A percentile compares a stretch with the other conserved stretches of the same genome.
Conservation (phyloP, 2,888 invertebrate species). For the Arctia plantaginis region DNA sequence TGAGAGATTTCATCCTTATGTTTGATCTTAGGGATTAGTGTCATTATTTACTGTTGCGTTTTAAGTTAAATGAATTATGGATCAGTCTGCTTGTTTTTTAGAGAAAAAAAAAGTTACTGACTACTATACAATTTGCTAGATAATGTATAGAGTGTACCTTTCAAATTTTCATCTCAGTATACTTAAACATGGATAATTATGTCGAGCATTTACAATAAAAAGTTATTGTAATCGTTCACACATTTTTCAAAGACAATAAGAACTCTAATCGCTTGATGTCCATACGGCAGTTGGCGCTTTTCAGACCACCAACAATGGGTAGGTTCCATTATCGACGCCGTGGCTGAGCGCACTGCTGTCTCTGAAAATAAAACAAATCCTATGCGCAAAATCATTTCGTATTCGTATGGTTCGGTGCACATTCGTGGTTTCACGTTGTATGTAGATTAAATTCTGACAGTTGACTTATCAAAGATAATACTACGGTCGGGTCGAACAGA, state of each 20-base stretch:
- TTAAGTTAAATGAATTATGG: no score
- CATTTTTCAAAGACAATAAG: slow-evolving; percentile 52
- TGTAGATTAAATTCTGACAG: slow-evolving; percentile 69
- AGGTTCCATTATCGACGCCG: slow-evolving; percentile 66
- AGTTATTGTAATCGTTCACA: slow-evolving; percentile 39
- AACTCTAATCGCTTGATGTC: slow-evolving; percentile 55
- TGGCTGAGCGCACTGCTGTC: slow-evolving; percentile 64
- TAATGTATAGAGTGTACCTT: background rate
- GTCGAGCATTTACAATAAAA: slow-evolving; percentile 13
- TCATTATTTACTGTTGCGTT: no score
- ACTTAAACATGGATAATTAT: background rate
- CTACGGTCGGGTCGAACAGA: slow-evolving; percentile 45
- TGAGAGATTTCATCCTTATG: no score
- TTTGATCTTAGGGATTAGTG: no score
- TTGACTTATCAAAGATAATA: slow-evolving; percentile 67
- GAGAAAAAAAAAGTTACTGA: background rate
- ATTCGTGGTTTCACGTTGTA: slow-evolving; percentile 58
- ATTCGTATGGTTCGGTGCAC: slow-evolving; percentile 63
- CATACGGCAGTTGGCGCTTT: slow-evolving; percentile 55
- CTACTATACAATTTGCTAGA: background rate
- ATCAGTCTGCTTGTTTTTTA: no score
- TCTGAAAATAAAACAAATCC: slow-evolving; percentile 70
- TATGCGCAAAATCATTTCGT: slow-evolving; percentile 68
- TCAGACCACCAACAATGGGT: slow-evolving; percentile 56
- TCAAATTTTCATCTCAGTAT: background rate